Percentiles rank a stretch among this genome's conserved stretches.
Conservation (phyloP, 2,113 vertebrate species). For the Stigmatopora nigra region DNA sequence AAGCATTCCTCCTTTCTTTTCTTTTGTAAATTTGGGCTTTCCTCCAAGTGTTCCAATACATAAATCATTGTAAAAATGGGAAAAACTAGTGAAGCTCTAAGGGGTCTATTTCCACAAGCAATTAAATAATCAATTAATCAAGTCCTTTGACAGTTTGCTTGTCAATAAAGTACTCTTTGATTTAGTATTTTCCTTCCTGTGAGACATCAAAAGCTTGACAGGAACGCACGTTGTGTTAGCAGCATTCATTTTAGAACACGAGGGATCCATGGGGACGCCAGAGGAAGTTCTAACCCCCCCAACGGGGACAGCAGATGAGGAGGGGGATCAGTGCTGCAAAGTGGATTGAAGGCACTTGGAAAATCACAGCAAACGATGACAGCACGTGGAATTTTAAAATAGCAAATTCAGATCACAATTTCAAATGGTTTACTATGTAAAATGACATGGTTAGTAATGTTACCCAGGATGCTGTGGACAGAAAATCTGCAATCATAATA, state of each 20-base stretch:
- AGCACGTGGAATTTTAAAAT: not conserved
- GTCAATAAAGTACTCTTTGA: conserved; percentile 19
- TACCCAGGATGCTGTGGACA: no score
- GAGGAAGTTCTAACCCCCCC: conserved; percentile 47
- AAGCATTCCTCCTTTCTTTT: not conserved
- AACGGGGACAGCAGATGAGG: conserved; percentile 23
- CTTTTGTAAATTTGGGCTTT: not conserved
- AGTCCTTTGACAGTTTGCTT: not conserved
- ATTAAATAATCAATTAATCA: not conserved
- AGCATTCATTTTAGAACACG: conserved; percentile 44
- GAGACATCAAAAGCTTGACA: conserved; percentile 57
- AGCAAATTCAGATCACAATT: not conserved
- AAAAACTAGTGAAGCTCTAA: not conserved
- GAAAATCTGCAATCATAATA: no score
- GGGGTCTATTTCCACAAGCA: not conserved
- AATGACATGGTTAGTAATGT: no score
- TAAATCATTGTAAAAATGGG: not conserved
- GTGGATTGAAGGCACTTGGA: conserved; percentile 1
- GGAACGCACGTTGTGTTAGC: conserved; percentile 47
- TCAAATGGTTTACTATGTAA: no score
- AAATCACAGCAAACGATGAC: not conserved
- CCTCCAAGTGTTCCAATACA: not conserved
- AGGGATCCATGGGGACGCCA: conserved; percentile 32
- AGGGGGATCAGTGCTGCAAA: conserved; percentile 17
- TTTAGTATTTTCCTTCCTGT: conserved; percentile 41